Base-by-base conservation (phyloP, 2,797 vertebrate genomes). In the Melanotaenia nigrans region DNA sequence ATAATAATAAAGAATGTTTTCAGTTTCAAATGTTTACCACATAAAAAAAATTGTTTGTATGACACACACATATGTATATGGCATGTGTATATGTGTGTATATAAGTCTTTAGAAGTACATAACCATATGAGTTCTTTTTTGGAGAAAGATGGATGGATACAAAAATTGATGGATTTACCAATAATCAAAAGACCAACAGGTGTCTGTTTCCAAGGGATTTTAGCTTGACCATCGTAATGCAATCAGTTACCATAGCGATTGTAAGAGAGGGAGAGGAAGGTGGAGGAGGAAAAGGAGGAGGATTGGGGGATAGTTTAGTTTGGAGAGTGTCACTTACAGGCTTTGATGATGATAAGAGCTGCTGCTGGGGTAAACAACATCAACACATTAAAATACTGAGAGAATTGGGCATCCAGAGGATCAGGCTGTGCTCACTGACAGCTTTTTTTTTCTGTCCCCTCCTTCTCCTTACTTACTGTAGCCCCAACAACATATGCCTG, bases 221-320 rank as follows among this genome's bases (percentile, higher is more conserved):
- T 22, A 79, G 73, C 59, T 33, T 53, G 51, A 61, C n/a, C 63
- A 82, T 73, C 82, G 81, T 64, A 71, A 84, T 42, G 78, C 89
- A 89, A 90, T 91, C 84, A 82, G 87, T 91, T 85, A 80, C 90
- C 80, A 90, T 83, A 83, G 85, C 24, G 47, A 91, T 18, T 9
- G 65, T 8, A 11, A 63, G 71, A 68, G 61, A 73, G 58, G 70
- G 71, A 57, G 69, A 65, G 28, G 64, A 53, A 3, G 40, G 22
- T 11, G 49, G 49, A 53, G 22, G 49, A 22, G n/a, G 56, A n/a
- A 40, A 40, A 40, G 38, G 38, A 40, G 38, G 14, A 5, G 18
- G 51, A 24, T 22, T 24, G 67, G 65, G 35, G 69, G 76, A 71
- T 51, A 66, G 83, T 80, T 86, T 77, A 20, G 61, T 83, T 85